phyloP scores from a whole-genome alignment of 2,113 vertebrate species.

The Bos javanicus region DNA sequence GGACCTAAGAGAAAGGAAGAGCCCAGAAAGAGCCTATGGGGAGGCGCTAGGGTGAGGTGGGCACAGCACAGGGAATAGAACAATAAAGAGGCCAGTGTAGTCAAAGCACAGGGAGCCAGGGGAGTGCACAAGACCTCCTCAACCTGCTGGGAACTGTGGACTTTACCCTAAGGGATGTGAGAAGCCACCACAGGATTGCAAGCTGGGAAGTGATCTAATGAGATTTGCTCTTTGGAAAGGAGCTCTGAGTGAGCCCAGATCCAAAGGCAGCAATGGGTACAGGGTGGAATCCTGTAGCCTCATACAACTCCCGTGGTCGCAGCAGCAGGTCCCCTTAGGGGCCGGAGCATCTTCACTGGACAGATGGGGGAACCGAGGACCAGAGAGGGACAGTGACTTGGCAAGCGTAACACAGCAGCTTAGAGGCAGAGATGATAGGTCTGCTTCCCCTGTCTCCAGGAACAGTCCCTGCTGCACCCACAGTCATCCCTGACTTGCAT shows the following conservation, averaged over 20 bases:
- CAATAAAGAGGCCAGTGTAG: neutral
- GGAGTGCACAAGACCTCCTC: accelerated
- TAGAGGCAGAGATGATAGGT: neutral
- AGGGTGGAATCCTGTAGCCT: neutral
- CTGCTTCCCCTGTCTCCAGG: neutral
- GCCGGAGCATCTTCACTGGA: neutral
- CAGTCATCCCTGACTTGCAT: neutral
- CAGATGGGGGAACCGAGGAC: neutral
- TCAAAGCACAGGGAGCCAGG: neutral
- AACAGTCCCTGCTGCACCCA: neutral
- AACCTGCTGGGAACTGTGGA: neutral
- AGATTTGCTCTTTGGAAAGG: neutral
- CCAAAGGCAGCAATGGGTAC: neutral
- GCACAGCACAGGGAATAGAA: accelerated
- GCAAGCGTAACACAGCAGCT: neutral
- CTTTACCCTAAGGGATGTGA: neutral
- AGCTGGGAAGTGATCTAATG: neutral
- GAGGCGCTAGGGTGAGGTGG: neutral
- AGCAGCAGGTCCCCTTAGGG: neutral
- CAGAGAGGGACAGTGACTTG: neutral
- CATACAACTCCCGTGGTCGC: neutral
- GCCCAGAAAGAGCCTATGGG: neutral
- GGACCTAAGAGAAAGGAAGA: neutral
- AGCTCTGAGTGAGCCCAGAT: neutral
- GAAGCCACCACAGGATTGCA: neutral